These are phyloP conservation scores for Synanthedon tipuliformis DNA, from an alignment of 2,888 invertebrate species.

Conservation along the genomic window DNA sequence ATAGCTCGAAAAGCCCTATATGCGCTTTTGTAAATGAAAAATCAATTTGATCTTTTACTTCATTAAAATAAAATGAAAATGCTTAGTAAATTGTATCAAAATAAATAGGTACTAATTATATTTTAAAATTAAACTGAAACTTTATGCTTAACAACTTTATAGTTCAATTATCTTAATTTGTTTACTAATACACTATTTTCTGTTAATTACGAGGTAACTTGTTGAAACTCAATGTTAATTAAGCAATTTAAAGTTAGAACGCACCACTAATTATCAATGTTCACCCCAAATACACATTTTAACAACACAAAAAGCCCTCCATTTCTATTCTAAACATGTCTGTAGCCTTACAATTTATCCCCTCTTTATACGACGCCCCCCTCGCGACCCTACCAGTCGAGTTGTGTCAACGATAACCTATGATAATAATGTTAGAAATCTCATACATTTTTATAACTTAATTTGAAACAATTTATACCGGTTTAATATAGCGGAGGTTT, in stretches of 20 bases:
- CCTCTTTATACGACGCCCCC: slow-evolving; percentile 1
- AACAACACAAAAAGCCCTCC: slow-evolving; percentile 4
- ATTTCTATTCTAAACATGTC: slow-evolving; percentile 37
- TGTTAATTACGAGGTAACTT: background rate
- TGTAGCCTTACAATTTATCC: slow-evolving; percentile 14
- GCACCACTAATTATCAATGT: background rate
- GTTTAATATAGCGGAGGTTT: slow-evolving; percentile 5
- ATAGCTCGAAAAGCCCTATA: too few species aligned
- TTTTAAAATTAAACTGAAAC: too few species aligned
- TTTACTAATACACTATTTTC: too few species aligned
- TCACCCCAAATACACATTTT: background rate
- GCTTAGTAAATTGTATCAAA: too few species aligned
- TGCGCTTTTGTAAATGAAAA: too few species aligned
- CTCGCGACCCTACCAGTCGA: slow-evolving; percentile 1
- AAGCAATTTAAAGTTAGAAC: background rate
- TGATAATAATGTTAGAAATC: slow-evolving; percentile 43
- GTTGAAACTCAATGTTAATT: background rate
- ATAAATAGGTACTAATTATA: too few species aligned
- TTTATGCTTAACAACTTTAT: too few species aligned
- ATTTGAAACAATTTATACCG: slow-evolving; percentile 36
- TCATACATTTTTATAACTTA: slow-evolving; percentile 51
- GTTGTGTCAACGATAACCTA: slow-evolving; percentile 25
- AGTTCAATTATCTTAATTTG: too few species aligned
- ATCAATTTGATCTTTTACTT: too few species aligned
- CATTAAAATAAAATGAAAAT: too few species aligned